phyloP scores from a whole-genome alignment of 2,113 vertebrate genomes.

The Platysteira castanea region DNA sequence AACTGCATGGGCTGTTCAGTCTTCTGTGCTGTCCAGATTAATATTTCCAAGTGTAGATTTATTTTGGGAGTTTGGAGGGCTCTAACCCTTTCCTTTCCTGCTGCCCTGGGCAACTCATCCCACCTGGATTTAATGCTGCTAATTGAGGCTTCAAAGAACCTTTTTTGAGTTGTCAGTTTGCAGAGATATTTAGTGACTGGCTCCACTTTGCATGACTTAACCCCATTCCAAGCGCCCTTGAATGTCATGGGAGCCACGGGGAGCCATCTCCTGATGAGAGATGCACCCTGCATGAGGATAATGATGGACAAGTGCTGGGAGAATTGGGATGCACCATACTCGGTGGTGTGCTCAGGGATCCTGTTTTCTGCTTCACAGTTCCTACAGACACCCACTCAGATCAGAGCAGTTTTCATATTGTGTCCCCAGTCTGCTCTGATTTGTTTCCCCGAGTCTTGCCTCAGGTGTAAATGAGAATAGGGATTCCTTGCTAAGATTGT shows the following conservation, averaged over 20 bases:
- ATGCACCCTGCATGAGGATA: rapidly evolving
- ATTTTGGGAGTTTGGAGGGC: neutral
- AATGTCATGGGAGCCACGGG: rapidly evolving
- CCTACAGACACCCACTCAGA: neutral
- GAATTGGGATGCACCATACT: rapidly evolving
- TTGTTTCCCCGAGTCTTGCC: neutral
- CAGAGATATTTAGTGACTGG: neutral
- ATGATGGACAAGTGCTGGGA: neutral
- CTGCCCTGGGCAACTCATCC: rapidly evolving
- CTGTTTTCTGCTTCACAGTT: rapidly evolving
- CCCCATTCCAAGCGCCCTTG: neutral
- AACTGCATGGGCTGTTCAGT: neutral
- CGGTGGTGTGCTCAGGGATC: rapidly evolving
- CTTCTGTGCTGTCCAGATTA: neutral
- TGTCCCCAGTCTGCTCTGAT: neutral
- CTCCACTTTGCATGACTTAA: neutral
- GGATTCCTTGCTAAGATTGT: neutral
- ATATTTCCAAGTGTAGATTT: neutral
- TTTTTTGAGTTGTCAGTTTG: neutral
- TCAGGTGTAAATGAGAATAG: neutral
- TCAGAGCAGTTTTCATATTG: neutral
- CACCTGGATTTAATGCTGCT: neutral
- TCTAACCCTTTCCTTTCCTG: neutral
- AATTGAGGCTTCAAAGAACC: neutral
- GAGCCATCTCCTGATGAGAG: neutral